These are phyloP conservation scores for Manacus vitellinus DNA, from an alignment of 2,113 vertebrate genomes.

Conservation along the genomic window DNA sequence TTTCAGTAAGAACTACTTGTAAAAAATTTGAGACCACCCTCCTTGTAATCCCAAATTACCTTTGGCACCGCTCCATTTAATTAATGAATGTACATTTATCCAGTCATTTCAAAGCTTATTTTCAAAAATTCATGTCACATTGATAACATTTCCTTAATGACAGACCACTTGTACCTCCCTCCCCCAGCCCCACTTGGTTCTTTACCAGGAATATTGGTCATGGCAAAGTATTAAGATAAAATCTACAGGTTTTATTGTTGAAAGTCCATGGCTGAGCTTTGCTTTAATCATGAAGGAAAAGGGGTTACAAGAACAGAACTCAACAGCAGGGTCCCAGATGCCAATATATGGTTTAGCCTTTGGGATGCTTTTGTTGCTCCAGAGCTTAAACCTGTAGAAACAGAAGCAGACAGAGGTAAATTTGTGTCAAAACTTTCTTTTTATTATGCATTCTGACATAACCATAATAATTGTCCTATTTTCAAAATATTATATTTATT, in stretches of 20 bases:
- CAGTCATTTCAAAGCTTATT: slow-evolving; percentile 18
- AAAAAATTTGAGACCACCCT: not conserved
- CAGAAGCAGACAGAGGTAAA: not conserved
- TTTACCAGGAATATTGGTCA: not conserved
- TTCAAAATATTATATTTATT: not conserved
- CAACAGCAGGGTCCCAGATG: not conserved
- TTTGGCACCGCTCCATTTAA: not conserved
- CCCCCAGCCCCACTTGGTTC: not conserved
- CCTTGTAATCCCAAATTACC: not conserved
- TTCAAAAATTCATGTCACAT: slow-evolving; percentile 15
- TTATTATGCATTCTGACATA: not conserved
- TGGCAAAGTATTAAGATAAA: not conserved
- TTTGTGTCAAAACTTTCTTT: not conserved
- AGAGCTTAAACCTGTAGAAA: slow-evolving; percentile 73
- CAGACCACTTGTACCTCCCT: not conserved
- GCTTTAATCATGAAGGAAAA: not conserved
- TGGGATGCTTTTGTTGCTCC: not conserved
- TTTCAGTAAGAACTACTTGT: not conserved
- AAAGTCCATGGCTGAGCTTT: not conserved
- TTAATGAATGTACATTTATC: not conserved
- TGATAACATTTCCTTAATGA: slow-evolving; percentile 22
- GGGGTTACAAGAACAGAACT: not conserved
- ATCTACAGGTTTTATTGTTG: slow-evolving; percentile 4
- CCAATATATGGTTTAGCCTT: not conserved
- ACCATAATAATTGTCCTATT: not conserved